Evolutionary conservation across 2,797 vertebrate species (phyloP), one percentile per base, ranked within the genome.

Genomic region (Dromococcyx pavoninus): DNA sequence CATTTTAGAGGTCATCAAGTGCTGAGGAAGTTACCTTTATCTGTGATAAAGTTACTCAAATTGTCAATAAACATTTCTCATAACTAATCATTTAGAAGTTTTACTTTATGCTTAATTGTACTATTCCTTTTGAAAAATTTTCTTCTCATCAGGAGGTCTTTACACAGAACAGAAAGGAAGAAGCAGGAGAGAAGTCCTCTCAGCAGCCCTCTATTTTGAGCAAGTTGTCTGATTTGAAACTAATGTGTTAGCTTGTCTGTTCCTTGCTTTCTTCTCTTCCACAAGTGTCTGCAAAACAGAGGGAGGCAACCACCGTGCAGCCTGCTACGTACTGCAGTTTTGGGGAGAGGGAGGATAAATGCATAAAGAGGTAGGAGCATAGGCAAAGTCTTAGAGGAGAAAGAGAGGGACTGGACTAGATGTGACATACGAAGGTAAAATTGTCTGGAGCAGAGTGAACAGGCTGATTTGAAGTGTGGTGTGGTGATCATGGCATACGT

Each of bases 301-400:
- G 6, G 21, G 18, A n/a, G 19, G 18, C 7, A 85, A 33, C 4
- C 21, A 16, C 37, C 43, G 25, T 22, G 6, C 24, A 13, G 0
- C 13, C 48, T 44, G 14, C 0, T 3, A 28, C 3, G 3, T 12
- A 4, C 17, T 58, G 19, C 8, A 43, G 9, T 2, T 50, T 17
- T 72, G 30, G 7, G 32, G 16, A 88, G 21, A 56, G 35, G 39
- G 9, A 50, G 23, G 5, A 82, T 46, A 56, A 76, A 53, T n/a
- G 5, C 9, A 30, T 41, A 65, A 86, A n/a, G 18, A 44, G 19
- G 32, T 13, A 41, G n/a, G 11, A 51, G 15, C 13, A 46, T 23
- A 53, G 27, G 27, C 9, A 81, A 60, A 48, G 4, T 23, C 10
- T 35, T 50, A 22, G 4, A 13, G 6, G 22, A 7, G 18, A n/a